Conservation (phyloP, 2,797 vertebrate species). For the Crocidura indochinensis region DNA sequence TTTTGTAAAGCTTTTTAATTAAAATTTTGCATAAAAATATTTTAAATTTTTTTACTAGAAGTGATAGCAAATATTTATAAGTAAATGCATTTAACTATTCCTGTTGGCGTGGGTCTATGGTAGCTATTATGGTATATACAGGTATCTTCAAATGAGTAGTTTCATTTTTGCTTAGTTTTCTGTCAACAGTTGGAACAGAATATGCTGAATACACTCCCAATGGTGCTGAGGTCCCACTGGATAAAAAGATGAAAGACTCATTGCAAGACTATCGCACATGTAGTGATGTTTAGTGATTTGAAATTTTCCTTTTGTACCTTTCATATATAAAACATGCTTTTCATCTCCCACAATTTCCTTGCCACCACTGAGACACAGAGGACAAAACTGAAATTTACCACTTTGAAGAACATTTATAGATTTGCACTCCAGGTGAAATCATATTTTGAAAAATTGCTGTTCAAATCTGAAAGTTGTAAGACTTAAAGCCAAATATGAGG, state of each 20-base stretch:
- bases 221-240: background rate
- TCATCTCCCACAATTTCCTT: background rate
- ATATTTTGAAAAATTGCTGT: constrained; percentile 29
- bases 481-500: constrained; percentile 48
- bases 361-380: background rate
- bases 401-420: constrained; percentile 1
- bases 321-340: background rate
- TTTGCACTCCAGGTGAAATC: background rate
- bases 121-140: background rate
- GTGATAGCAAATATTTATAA: background rate
- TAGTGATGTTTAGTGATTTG: background rate
- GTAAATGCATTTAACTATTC: background rate
- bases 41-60: constrained; percentile 7
- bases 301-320: background rate
- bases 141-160: background rate
- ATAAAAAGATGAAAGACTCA: background rate
- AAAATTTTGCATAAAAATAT: constrained; percentile 26
- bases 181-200: background rate
- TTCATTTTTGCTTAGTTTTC: background rate
- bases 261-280: too few relatives aligned
- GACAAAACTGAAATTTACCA: background rate
- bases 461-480: constrained; percentile 17
- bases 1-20: constrained; percentile 1
- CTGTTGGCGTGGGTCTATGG: background rate
- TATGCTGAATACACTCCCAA: too few relatives aligned